phyloP scores from a whole-genome alignment of 2,113 vertebrate species.

The Clarias macrocephalus region DNA sequence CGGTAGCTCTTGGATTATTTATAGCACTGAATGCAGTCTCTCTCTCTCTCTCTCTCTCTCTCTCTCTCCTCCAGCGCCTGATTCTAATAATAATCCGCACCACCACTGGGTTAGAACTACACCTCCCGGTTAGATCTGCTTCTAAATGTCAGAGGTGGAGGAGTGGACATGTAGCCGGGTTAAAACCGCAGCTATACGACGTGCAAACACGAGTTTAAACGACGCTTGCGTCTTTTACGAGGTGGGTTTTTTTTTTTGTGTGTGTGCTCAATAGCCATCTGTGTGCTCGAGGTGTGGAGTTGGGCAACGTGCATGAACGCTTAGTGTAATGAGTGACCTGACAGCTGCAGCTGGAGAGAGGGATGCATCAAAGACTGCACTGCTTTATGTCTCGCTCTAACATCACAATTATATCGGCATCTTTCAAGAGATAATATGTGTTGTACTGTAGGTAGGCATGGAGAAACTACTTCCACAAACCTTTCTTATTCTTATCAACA shows the following conservation, averaged over 20 bases:
- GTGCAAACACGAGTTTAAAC: background rate
- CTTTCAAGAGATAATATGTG: background rate
- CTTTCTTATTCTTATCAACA: background rate
- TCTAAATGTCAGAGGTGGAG: constrained; percentile 66
- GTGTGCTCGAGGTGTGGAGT: background rate
- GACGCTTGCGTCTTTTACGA: background rate
- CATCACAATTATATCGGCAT: background rate
- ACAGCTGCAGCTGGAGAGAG: background rate
- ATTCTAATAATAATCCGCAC: constrained; percentile 46
- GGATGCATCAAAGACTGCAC: background rate
- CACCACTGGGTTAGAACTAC: constrained; percentile 26
- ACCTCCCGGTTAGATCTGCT: constrained; percentile 54
- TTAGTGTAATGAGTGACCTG: background rate
- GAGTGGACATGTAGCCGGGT: no score
- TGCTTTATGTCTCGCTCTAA: background rate
- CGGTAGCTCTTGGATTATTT: background rate
- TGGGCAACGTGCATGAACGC: background rate
- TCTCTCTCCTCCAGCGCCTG: background rate
- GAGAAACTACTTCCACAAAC: background rate
- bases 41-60: no score
- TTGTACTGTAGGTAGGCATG: background rate
- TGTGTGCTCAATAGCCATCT: no score
- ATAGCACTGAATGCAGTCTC: background rate
- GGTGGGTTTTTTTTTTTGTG: constrained; percentile 26
- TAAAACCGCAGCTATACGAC: background rate